Percentiles rank a stretch among this genome's conserved stretches.
Evolutionary conservation across 2,888 invertebrate genomes (phyloP).

Genomic region (Entomobrya proxima): DNA sequence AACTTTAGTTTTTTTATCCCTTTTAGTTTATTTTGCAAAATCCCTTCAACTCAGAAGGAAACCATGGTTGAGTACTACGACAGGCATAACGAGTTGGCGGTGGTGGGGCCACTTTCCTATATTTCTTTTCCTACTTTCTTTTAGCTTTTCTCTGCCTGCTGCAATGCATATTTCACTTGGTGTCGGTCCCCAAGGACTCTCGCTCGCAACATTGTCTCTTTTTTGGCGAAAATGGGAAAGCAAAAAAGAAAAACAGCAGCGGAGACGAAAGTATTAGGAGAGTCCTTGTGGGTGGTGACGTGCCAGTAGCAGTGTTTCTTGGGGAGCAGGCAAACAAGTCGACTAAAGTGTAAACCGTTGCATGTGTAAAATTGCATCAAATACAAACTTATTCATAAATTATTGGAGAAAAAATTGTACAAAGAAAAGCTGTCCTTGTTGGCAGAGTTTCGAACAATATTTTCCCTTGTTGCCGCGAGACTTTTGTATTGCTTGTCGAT

Average conservation of each 20-base stretch:
- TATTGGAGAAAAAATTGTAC: neutral
- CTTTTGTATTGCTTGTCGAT: too few relatives aligned
- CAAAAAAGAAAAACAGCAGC: neutral
- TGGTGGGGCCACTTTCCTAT: neutral
- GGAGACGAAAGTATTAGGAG: neutral
- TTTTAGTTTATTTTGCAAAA: neutral
- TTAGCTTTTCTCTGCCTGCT: neutral
- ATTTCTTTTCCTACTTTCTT: neutral
- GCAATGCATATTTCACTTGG: conserved; percentile 28
- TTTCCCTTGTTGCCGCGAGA: too few relatives aligned
- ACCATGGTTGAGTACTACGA: neutral
- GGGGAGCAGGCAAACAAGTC: neutral
- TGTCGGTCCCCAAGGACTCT: conserved; percentile 51
- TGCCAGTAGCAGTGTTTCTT: neutral
- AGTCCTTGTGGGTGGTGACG: neutral
- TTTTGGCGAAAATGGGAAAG: conserved; percentile 17
- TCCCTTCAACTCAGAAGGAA: neutral
- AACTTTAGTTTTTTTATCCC: neutral
- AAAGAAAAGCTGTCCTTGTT: too few relatives aligned
- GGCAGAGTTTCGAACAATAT: too few relatives aligned
- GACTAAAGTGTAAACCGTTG: too few relatives aligned
- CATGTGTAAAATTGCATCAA: too few relatives aligned
- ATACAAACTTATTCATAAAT: too few relatives aligned
- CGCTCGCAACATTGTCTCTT: conserved; percentile 14
- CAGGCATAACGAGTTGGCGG: neutral